Conservation (phyloP, 2,797 vertebrate species). For the Odontamblyopus lacepedii region DNA sequence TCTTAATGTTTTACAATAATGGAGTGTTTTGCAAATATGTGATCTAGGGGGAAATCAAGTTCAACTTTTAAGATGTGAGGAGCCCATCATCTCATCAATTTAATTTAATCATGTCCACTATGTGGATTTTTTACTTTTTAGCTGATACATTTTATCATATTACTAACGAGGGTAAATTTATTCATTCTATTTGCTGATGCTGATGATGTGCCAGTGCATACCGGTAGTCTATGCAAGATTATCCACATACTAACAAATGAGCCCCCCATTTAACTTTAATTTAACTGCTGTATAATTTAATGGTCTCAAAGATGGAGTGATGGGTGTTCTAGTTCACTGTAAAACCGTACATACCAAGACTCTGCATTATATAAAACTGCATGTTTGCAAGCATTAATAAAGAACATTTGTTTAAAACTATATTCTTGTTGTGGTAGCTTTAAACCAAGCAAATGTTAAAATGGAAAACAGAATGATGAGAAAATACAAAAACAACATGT, state of each 20-base stretch:
- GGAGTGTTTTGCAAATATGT: neutral
- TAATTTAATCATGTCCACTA: neutral
- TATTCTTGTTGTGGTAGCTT: neutral
- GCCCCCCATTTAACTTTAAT: neutral
- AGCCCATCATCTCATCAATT: neutral
- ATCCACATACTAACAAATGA: no score
- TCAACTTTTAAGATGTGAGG: neutral
- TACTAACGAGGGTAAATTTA: neutral
- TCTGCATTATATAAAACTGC: neutral
- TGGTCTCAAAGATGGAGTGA: neutral
- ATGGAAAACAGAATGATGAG: neutral
- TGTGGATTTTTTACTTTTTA: neutral
- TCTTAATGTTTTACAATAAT: neutral
- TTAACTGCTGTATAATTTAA: neutral
- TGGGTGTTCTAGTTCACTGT: neutral
- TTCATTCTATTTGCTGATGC: neutral
- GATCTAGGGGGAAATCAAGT: neutral
- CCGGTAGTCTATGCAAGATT: no score
- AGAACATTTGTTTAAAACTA: neutral
- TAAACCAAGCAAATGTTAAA: neutral
- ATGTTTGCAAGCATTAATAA: neutral
- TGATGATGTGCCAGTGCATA: neutral
- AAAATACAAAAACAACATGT: no score
- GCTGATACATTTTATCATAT: neutral
- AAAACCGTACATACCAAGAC: neutral